A percentile compares a stretch with the other conserved stretches of the same genome.
These are phyloP conservation scores for Rhingia campestris DNA, from an alignment of 2,888 invertebrate species.

Conservation along the genomic window DNA sequence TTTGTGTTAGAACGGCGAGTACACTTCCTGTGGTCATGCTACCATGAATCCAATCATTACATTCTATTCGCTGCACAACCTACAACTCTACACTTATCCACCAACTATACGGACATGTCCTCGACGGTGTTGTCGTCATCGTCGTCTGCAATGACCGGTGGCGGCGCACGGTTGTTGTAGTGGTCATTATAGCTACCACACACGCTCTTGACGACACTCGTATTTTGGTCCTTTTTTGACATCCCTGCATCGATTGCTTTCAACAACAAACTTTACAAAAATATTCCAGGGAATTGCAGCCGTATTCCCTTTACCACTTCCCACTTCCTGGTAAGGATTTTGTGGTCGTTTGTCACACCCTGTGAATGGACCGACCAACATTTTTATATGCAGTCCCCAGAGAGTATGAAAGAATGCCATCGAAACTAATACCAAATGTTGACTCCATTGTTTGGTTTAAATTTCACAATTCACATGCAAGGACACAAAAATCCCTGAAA, in stretches of 20 bases:
- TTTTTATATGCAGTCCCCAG: constrained; percentile 3
- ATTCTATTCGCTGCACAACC: constrained; percentile 47
- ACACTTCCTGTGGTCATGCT: constrained; percentile 68
- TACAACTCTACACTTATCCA: not conserved
- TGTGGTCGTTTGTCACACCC: constrained; percentile 24
- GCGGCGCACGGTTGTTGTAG: not conserved
- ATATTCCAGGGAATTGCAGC: constrained; percentile 13
- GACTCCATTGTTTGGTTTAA: constrained; percentile 32
- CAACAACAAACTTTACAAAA: constrained; percentile 36
- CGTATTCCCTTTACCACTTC: constrained; percentile 1
- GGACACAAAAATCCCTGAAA: constrained; percentile 4
- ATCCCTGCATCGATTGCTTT: constrained; percentile 37
- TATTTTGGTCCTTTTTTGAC: constrained; percentile 15
- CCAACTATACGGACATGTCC: constrained; percentile 16
- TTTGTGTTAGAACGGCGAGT: constrained; percentile 39
- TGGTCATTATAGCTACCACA: constrained; percentile 60
- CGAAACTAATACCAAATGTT: constrained; percentile 19
- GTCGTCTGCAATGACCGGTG: constrained; percentile 15
- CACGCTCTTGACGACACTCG: constrained; percentile 43
- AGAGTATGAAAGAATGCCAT: constrained; percentile 14
- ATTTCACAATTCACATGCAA: constrained; percentile 4
- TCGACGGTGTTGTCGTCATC: constrained; percentile 13
- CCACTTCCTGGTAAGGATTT: not conserved
- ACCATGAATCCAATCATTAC: constrained; percentile 64
- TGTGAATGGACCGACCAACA: constrained; percentile 1